Percentiles rank a stretch among this genome's conserved stretches.
Conservation (phyloP, 1,140 invertebrate species). For the Helicoverpa armigera region DNA sequence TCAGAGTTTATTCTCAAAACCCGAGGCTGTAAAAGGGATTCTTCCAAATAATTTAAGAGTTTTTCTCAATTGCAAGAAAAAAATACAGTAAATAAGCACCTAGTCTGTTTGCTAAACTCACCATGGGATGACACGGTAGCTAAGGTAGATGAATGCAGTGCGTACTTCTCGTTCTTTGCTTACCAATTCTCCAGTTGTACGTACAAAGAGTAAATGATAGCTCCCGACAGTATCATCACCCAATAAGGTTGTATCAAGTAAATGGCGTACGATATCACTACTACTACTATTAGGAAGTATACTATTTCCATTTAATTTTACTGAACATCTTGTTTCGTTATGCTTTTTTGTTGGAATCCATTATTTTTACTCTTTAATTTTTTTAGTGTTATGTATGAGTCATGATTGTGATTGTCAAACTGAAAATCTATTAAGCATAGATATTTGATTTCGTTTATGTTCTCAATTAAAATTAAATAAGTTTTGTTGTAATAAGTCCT, state of each 20-base stretch:
- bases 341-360: constrained; percentile 8
- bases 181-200: constrained; percentile 57
- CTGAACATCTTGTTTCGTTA: constrained; percentile 57
- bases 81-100: too few species aligned
- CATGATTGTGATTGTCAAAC: constrained; percentile 3
- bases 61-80: too few species aligned
- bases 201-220: constrained; percentile 67
- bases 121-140: too few species aligned
- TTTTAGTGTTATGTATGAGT: neutral
- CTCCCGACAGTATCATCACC: constrained; percentile 67
- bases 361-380: constrained; percentile 17
- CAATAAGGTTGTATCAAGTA: constrained; percentile 76
- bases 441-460: neutral
- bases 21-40: too few species aligned
- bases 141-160: too few species aligned
- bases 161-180: neutral
- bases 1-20: too few species aligned
- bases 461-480: neutral
- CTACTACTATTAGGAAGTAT: constrained; percentile 68
- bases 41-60: too few species aligned
- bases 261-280: constrained; percentile 62
- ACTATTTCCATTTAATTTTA: constrained; percentile 78
- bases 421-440: neutral
- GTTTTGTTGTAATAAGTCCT: neutral
- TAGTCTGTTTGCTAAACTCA: too few species aligned